Conservation (phyloP, 2,797 vertebrate genomes). For the Tolypeutes matacus region DNA sequence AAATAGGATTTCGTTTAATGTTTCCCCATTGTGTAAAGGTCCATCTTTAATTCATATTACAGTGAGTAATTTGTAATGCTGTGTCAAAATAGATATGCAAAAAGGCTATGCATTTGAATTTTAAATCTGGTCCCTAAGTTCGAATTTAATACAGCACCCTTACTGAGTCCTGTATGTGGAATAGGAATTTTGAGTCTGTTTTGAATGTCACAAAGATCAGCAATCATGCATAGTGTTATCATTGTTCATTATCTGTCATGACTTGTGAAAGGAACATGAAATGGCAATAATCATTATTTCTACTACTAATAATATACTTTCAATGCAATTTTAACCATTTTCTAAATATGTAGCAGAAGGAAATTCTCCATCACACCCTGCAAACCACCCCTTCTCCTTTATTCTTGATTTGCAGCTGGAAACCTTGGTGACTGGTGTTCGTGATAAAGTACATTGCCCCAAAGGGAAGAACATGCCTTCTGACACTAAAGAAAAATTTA, state of each 20-base stretch:
- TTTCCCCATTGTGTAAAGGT: slow-evolving; percentile 78
- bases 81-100: slow-evolving; percentile 85
- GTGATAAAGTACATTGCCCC: slow-evolving; percentile 26
- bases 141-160: slow-evolving; percentile 82
- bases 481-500: slow-evolving; percentile 57
- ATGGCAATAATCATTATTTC: slow-evolving; percentile 84
- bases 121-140: slow-evolving; percentile 83
- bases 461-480: slow-evolving; percentile 52
- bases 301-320: slow-evolving; percentile 81
- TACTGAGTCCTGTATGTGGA: slow-evolving; percentile 73
- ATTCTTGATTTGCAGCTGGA: slow-evolving; percentile 70
- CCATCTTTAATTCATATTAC: slow-evolving; percentile 85
- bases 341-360: slow-evolving; percentile 73
- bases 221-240: slow-evolving; percentile 81
- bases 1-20: slow-evolving; percentile 78
- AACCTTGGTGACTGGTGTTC: slow-evolving; percentile 39
- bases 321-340: slow-evolving; percentile 81
- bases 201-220: slow-evolving; percentile 83
- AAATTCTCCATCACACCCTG: slow-evolving; percentile 67
- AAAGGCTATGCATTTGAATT: slow-evolving; percentile 83
- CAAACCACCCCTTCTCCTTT: slow-evolving; percentile 55
- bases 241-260: slow-evolving; percentile 82
- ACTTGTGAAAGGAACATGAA: slow-evolving; percentile 82
- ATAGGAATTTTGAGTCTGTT: slow-evolving; percentile 78
- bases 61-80: slow-evolving; percentile 83